These are phyloP conservation scores for Raphicerus campestris DNA, from an alignment of 2,113 vertebrate species.

Conservation along the genomic window DNA sequence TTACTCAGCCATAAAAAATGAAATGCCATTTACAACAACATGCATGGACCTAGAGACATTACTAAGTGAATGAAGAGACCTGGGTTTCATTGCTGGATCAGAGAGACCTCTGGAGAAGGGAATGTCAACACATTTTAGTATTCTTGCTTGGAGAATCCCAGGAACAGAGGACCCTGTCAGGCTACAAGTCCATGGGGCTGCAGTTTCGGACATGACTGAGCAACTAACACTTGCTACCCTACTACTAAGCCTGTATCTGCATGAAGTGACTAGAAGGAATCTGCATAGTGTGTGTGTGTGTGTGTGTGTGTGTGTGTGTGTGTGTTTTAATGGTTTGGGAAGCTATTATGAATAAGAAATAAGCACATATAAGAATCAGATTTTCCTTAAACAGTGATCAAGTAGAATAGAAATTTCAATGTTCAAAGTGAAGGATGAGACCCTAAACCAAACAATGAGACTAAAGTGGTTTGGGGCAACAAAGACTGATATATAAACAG, in stretches of 20 bases:
- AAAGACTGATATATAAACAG: neutral
- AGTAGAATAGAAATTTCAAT: neutral
- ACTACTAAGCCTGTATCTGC: neutral
- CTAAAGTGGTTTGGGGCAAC: neutral
- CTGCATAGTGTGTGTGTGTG: fast-evolving
- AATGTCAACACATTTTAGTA: neutral
- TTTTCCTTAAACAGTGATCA: neutral
- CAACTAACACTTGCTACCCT: neutral
- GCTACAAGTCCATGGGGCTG: neutral
- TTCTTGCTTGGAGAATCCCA: neutral
- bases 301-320: neutral
- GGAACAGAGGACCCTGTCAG: neutral
- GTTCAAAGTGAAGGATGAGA: neutral
- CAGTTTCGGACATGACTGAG: neutral
- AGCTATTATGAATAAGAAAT: neutral
- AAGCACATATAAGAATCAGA: fast-evolving
- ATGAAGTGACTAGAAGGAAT: neutral
- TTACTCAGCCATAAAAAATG: neutral
- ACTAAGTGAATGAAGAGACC: neutral
- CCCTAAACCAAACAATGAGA: neutral
- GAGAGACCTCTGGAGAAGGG: neutral
- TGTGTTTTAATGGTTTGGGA: neutral
- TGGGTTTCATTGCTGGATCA: neutral
- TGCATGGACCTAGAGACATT: neutral
- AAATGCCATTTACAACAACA: neutral